phyloP scores from a whole-genome alignment of 2,888 invertebrate genomes.

The Malachius bipustulatus region DNA sequence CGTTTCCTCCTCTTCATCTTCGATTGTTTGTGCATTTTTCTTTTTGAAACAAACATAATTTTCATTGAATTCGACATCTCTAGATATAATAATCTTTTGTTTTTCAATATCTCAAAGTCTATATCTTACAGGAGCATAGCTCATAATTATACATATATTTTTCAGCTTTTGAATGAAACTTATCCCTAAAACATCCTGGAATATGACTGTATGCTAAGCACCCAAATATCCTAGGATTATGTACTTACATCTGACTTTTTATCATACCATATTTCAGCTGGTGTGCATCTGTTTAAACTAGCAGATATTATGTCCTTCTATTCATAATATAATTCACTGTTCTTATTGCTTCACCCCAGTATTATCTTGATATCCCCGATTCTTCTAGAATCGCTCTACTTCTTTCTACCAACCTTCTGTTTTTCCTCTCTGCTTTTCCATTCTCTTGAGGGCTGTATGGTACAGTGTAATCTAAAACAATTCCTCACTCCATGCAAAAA shows the following conservation, averaged over 20 bases:
- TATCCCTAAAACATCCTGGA: conserved; percentile 12
- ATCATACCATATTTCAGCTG: conserved; percentile 12
- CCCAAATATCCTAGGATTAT: conserved; percentile 11
- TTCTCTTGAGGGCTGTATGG: conserved; percentile 13
- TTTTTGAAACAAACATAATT: conserved; percentile 13
- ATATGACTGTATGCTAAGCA: conserved; percentile 12
- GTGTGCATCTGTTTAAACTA: conserved; percentile 10
- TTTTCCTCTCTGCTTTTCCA: conserved; percentile 13
- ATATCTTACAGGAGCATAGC: conserved; percentile 15
- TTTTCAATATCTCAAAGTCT: conserved; percentile 15
- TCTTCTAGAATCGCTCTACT: conserved; percentile 11
- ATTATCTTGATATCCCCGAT: conserved; percentile 9
- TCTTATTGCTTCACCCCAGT: conserved; percentile 13
- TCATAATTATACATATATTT: conserved; percentile 15
- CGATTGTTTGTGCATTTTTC: too few species aligned
- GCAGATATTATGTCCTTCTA: conserved; percentile 4
- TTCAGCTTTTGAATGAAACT: conserved; percentile 13
- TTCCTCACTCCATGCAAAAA: too few species aligned
- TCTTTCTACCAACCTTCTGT: conserved; percentile 12
- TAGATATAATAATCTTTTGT: conserved; percentile 14
- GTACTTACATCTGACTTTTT: conserved; percentile 12
- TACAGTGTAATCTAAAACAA: conserved; percentile 12
- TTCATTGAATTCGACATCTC: too few species aligned
- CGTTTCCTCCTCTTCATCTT: too few species aligned
- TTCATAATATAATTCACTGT: conserved; percentile 13